Conservation (phyloP, 1,140 invertebrate species). For the Tetranychus cinnabarinus region DNA sequence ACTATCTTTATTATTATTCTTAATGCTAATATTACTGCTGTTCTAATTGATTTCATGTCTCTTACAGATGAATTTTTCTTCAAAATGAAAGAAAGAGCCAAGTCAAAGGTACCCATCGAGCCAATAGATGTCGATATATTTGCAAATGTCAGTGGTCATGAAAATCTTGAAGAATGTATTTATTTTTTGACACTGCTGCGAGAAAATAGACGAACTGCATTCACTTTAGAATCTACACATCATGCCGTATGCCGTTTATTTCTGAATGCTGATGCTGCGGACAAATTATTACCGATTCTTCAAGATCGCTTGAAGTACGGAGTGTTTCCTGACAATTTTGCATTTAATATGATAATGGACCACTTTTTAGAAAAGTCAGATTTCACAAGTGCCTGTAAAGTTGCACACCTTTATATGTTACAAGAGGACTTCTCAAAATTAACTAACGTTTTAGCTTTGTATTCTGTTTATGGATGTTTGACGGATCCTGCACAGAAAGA, state of each 20-base stretch:
- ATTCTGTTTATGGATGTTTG: conserved; percentile 48
- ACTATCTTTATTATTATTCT: not conserved
- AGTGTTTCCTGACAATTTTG: conserved; percentile 55
- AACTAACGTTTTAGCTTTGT: conserved; percentile 37
- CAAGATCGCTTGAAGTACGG: conserved; percentile 64
- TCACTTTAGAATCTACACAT: conserved; percentile 46
- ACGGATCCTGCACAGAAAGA: conserved; percentile 16
- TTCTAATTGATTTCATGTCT: not conserved
- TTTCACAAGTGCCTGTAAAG: conserved; percentile 36
- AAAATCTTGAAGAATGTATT: conserved; percentile 35
- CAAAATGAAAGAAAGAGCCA: conserved; percentile 3
- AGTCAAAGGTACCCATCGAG: not conserved
- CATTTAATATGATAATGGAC: conserved; percentile 57
- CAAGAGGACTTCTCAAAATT: conserved; percentile 61
- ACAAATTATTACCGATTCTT: conserved; percentile 43
- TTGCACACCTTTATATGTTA: conserved; percentile 53
- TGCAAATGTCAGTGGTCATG: conserved; percentile 8
- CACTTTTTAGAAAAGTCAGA: conserved; percentile 42
- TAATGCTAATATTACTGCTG: not conserved
- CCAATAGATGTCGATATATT: conserved; percentile 9
- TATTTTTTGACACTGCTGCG: conserved; percentile 41
- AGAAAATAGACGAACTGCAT: conserved; percentile 35
- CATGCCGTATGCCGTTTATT: conserved; percentile 49
- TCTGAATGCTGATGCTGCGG: conserved; percentile 28
- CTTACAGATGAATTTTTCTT: conserved; percentile 5